These are phyloP conservation scores for Erinaceus europaeus DNA, from an alignment of 2,113 vertebrate species.

Conservation along the genomic window DNA sequence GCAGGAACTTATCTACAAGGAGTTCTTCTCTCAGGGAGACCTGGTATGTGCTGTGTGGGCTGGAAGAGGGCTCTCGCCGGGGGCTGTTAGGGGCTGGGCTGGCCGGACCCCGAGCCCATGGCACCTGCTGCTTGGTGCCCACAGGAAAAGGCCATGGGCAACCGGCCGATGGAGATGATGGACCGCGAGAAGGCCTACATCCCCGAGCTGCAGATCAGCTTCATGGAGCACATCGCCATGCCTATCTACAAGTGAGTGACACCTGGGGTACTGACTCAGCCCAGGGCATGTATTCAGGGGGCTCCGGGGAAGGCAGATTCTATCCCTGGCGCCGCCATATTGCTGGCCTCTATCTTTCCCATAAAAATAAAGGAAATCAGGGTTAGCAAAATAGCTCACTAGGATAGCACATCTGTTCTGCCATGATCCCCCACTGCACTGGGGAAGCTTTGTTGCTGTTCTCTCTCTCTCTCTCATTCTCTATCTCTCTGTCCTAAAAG, in stretches of 20 bases:
- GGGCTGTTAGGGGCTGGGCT: not conserved
- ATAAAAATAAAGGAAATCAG: too few species aligned
- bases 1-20: constrained; percentile 98
- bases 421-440: too few species aligned
- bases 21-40: constrained; percentile 99
- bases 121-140: not conserved
- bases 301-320: too few species aligned
- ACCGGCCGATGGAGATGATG: constrained; percentile 99
- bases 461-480: too few species aligned
- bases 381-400: too few species aligned
- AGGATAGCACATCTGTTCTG: too few species aligned
- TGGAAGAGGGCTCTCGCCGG: not conserved
- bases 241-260: constrained; percentile 94
- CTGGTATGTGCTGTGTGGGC: constrained; percentile 86
- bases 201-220: constrained; percentile 97
- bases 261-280: too few species aligned
- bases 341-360: too few species aligned
- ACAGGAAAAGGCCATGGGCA: constrained; percentile 99
- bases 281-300: too few species aligned
- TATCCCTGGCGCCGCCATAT: too few species aligned
- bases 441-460: too few species aligned
- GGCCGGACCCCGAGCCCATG: not conserved
- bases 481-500: too few species aligned
- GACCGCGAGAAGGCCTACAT: constrained; percentile 99
- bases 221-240: constrained; percentile 99